Conservation (phyloP, 2,113 vertebrate genomes). For the Triplophysa siluroides region DNA sequence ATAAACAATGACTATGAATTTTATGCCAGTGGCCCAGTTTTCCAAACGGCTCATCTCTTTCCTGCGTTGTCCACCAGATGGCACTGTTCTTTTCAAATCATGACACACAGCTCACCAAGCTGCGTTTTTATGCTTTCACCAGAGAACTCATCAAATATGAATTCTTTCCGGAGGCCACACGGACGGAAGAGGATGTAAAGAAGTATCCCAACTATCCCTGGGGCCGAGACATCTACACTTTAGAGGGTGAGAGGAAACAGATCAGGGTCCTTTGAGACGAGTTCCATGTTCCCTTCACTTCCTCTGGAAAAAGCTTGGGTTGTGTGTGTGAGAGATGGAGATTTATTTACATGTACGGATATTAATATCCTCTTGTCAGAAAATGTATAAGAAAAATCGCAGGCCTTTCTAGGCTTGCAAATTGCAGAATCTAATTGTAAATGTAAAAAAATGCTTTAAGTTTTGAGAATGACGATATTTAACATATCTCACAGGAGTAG, state of each 20-base stretch:
- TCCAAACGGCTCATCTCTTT: constrained; percentile 5
- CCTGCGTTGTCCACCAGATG: constrained; percentile 41
- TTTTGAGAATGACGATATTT: background rate
- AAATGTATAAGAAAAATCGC: background rate
- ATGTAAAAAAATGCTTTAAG: background rate
- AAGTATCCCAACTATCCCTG: constrained; percentile 91
- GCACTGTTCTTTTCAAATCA: background rate
- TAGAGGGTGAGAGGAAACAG: constrained; percentile 83
- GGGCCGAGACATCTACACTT: constrained; percentile 95
- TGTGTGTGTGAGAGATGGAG: background rate
- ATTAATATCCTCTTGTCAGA: background rate
- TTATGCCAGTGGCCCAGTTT: background rate
- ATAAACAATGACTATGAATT: background rate
- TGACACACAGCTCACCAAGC: constrained; percentile 1
- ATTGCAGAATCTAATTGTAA: background rate
- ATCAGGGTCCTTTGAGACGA: constrained; percentile 18
- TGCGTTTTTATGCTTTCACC: constrained; percentile 31
- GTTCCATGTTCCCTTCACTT: background rate
- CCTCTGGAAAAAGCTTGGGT: constrained; percentile 27
- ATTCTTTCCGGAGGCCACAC: constrained; percentile 95
- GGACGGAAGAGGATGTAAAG: constrained; percentile 91
- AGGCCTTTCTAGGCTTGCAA: background rate
- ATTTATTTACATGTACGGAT: constrained; percentile 8
- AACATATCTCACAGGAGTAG: constrained; percentile 76
- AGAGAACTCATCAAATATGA: constrained; percentile 97